phyloP scores from a whole-genome alignment of 2,113 vertebrate genomes.

The Cheilinus undulatus region DNA sequence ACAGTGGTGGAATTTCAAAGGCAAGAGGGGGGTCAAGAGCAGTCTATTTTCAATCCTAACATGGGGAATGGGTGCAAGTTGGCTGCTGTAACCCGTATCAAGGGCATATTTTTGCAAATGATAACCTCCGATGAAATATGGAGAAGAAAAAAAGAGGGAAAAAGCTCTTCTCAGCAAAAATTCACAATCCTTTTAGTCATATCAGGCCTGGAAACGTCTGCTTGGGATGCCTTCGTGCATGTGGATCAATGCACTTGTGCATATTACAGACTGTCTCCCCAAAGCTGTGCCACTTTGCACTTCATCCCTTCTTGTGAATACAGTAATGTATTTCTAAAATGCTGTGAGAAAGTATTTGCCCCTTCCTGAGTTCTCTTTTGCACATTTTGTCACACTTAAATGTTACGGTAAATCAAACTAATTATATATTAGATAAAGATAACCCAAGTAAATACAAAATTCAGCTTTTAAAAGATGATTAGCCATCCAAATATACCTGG shows the following conservation, averaged over 20 bases:
- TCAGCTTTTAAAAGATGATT: no score
- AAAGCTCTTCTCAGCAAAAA: slow-evolving; percentile 72
- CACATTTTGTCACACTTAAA: no score
- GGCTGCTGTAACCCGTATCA: slow-evolving; percentile 71
- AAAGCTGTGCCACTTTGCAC: slow-evolving; percentile 16
- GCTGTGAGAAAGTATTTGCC: no score
- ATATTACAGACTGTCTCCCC: slow-evolving; percentile 29
- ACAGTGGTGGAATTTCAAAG: slow-evolving; percentile 72
- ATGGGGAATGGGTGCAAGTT: slow-evolving; percentile 65
- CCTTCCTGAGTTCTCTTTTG: no score
- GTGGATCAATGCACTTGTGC: slow-evolving; percentile 40
- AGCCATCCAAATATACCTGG: no score
- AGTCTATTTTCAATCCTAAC: slow-evolving; percentile 79
- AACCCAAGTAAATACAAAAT: no score
- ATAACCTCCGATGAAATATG: slow-evolving; percentile 70
- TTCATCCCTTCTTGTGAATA: background rate
- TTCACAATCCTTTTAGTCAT: slow-evolving; percentile 69
- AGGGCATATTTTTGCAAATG: slow-evolving; percentile 68
- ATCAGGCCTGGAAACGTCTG: slow-evolving; percentile 66
- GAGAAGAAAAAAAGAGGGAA: slow-evolving; percentile 54
- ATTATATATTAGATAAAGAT: no score
- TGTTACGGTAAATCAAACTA: no score
- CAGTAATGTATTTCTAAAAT: background rate
- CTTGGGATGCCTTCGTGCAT: slow-evolving; percentile 50
- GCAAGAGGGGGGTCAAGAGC: slow-evolving; percentile 77